phyloP scores from a whole-genome alignment of 2,888 invertebrate species.

The Papilio gigon region DNA sequence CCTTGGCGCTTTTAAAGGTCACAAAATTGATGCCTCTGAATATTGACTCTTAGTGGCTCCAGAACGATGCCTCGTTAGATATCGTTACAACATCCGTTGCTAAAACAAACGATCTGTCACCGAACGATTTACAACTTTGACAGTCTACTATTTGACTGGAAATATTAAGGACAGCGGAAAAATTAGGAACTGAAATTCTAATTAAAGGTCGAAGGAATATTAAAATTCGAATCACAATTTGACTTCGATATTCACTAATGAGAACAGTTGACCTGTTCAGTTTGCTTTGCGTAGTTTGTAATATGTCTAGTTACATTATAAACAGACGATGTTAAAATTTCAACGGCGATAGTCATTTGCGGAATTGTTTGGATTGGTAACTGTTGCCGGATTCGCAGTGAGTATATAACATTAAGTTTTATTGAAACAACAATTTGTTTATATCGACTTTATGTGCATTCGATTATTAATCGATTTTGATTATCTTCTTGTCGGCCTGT shows the following conservation, averaged over 20 bases:
- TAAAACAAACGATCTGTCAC: slow-evolving; percentile 44
- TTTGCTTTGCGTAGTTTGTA: too few species aligned
- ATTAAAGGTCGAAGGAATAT: not conserved
- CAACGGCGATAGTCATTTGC: slow-evolving; percentile 44
- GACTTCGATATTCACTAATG: not conserved
- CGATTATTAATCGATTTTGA: slow-evolving; percentile 32
- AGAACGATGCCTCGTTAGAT: slow-evolving; percentile 49
- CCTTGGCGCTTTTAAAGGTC: slow-evolving; percentile 56
- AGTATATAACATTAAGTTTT: slow-evolving; percentile 29
- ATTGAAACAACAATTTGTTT: slow-evolving; percentile 34
- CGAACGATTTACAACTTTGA: not conserved
- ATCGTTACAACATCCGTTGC: slow-evolving; percentile 46
- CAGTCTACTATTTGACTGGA: not conserved
- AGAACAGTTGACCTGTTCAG: too few species aligned
- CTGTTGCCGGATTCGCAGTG: slow-evolving; percentile 11
- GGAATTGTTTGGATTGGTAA: slow-evolving; percentile 42
- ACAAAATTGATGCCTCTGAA: slow-evolving; percentile 51
- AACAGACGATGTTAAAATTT: slow-evolving; percentile 27
- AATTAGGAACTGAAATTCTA: not conserved
- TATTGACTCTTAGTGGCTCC: slow-evolving; percentile 46
- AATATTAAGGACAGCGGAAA: not conserved
- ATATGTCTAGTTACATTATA: not conserved
- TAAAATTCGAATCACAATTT: not conserved
- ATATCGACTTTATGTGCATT: slow-evolving; percentile 24
- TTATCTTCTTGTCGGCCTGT: slow-evolving; percentile 37